Evolutionary conservation across 2,113 vertebrate species (phyloP).

Genomic region (Todiramphus chloris): DNA sequence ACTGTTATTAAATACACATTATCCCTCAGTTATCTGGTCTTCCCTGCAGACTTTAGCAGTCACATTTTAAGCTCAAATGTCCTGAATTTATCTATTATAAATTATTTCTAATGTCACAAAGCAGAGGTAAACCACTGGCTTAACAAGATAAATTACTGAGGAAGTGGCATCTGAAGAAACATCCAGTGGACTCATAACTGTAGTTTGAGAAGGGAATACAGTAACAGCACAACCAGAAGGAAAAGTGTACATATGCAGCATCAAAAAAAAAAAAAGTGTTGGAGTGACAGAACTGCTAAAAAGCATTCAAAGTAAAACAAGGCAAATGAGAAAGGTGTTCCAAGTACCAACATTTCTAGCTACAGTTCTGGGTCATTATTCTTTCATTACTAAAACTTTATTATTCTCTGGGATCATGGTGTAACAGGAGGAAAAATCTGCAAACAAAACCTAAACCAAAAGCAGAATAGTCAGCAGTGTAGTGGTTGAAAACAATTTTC

Average conservation of each 20-base stretch:
- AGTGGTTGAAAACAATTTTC: not conserved
- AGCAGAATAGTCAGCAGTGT: not conserved
- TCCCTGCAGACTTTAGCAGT: not conserved
- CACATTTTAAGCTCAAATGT: not conserved
- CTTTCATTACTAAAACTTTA: not conserved
- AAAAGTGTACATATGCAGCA: not conserved
- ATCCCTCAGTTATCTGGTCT: not conserved
- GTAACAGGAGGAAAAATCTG: not conserved
- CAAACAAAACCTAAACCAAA: not conserved
- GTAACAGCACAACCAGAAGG: not conserved
- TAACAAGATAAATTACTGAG: not conserved
- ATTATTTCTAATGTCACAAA: not conserved
- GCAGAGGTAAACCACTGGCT: not conserved
- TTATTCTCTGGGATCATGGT: not conserved
- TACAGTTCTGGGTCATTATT: not conserved
- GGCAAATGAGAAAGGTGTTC: not conserved
- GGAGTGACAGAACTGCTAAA: not conserved
- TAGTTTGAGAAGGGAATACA: not conserved
- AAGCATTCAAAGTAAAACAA: not conserved
- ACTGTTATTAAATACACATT: not conserved
- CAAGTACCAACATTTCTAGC: not conserved
- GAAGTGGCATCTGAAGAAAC: not conserved
- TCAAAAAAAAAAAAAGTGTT: not conserved
- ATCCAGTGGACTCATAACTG: not conserved
- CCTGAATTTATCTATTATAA: not conserved